Evolutionary conservation across 2,113 vertebrate species (phyloP).

Genomic region (Lamprotornis superbus): DNA sequence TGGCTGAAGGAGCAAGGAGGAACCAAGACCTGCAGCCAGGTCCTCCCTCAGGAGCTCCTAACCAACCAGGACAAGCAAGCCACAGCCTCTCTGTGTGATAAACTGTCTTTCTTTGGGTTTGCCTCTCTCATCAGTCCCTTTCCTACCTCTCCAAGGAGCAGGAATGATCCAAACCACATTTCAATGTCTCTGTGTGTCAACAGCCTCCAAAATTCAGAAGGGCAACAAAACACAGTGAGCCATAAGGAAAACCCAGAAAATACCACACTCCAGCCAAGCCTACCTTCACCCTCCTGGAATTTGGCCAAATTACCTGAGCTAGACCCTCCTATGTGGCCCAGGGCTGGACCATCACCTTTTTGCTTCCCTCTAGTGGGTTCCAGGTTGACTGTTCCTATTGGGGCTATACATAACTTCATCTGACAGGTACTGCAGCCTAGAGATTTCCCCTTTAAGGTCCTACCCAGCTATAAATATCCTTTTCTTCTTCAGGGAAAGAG

Average conservation of each 20-base stretch:
- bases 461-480: slow-evolving; percentile 64
- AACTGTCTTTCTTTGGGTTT: not conserved
- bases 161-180: not conserved
- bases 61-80: not conserved
- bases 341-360: not conserved
- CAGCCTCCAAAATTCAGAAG: not conserved
- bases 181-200: not conserved
- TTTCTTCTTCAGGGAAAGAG: slow-evolving; percentile 60
- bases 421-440: slow-evolving; percentile 47
- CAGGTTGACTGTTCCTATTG: slow-evolving; percentile 13
- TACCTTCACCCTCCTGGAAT: not conserved
- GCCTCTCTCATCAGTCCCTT: not conserved
- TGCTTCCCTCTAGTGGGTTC: not conserved
- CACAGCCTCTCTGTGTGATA: not conserved
- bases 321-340: not conserved
- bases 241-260: not conserved
- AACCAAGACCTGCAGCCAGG: not conserved
- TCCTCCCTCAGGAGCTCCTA: not conserved
- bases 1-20: not conserved
- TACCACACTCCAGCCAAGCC: not conserved
- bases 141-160: not conserved
- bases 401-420: slow-evolving; percentile 50
- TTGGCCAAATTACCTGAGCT: not conserved
- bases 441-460: slow-evolving; percentile 37
- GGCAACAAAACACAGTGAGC: not conserved